phyloP scores from a whole-genome alignment of 2,888 invertebrate genomes.

The Archaeoteleia sp. region DNA sequence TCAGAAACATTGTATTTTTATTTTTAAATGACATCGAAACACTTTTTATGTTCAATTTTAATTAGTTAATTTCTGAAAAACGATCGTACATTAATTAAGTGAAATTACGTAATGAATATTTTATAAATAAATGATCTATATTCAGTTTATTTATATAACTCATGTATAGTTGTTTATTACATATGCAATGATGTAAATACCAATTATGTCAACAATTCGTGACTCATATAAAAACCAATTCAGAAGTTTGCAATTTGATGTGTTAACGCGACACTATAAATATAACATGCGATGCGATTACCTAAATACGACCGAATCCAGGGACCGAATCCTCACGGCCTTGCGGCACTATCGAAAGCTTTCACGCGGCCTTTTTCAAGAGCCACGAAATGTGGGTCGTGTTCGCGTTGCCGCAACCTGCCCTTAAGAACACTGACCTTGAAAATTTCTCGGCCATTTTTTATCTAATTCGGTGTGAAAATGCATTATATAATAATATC shows the following conservation, averaged over 20 bases:
- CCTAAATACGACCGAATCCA: conserved; percentile 42
- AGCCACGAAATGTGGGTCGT: conserved; percentile 51
- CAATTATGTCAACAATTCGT: too few relatives aligned
- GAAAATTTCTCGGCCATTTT: conserved; percentile 47
- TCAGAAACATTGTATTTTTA: too few relatives aligned
- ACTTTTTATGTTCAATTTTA: too few relatives aligned
- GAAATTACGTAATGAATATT: too few relatives aligned
- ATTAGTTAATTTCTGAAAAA: too few relatives aligned
- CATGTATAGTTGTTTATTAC: too few relatives aligned
- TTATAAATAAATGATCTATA: too few relatives aligned
- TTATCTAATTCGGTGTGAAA: conserved; percentile 42
- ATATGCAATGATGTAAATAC: too few relatives aligned
- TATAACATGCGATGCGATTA: conserved; percentile 27
- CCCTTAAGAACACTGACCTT: conserved; percentile 50
- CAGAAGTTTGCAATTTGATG: conserved; percentile 15
- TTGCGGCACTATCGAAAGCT: conserved; percentile 48
- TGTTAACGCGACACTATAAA: conserved; percentile 12
- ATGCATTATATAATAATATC: conserved; percentile 29
- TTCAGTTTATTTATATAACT: too few relatives aligned
- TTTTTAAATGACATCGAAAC: too few relatives aligned
- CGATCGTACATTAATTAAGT: too few relatives aligned
- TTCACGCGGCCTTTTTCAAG: conserved; percentile 49
- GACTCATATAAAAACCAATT: too few relatives aligned
- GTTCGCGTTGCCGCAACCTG: conserved; percentile 50
- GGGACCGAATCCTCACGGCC: conserved; percentile 46